Percentiles rank a stretch among this genome's conserved stretches.
These are phyloP conservation scores for Ispidina lecontei DNA, from an alignment of 2,797 vertebrate genomes.

Conservation along the genomic window DNA sequence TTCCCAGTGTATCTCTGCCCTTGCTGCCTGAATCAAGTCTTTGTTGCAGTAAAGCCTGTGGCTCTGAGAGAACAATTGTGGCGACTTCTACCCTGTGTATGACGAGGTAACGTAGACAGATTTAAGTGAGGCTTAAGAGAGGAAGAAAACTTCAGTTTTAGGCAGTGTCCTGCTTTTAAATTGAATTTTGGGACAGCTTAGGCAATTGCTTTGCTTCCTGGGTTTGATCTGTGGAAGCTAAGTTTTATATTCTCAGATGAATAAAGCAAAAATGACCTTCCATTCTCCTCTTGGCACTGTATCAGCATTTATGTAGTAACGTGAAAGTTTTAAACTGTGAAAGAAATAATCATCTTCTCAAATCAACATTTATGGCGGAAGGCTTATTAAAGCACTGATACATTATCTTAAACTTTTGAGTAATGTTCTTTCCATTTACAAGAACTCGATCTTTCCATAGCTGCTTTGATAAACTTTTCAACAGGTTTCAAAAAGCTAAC, in stretches of 20 bases:
- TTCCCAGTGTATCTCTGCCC: fast-evolving
- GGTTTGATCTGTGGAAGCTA: neutral
- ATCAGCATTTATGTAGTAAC: neutral
- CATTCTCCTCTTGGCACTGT: neutral
- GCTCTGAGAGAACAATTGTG: neutral
- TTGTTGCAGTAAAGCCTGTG: neutral
- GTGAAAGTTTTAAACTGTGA: conserved; percentile 32
- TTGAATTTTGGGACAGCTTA: neutral
- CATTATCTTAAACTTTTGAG: conserved; percentile 51
- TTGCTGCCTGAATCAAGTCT: neutral
- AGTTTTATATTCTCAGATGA: neutral
- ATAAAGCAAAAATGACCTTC: neutral
- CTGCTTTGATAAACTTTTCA: conserved; percentile 69
- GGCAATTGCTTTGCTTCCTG: neutral
- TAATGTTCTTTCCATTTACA: conserved; percentile 48
- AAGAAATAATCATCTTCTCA: conserved; percentile 29
- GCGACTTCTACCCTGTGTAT: neutral
- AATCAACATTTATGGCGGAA: conserved; percentile 37
- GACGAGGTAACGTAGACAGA: neutral
- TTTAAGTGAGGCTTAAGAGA: neutral
- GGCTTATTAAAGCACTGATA: conserved; percentile 61
- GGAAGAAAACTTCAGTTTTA: too few relatives aligned
- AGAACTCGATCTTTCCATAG: conserved; percentile 49
- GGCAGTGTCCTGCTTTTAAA: neutral
- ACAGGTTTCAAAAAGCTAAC: conserved; percentile 35